Conservation (phyloP, 2,113 vertebrate species). For the Ceuthmochares aereus region DNA sequence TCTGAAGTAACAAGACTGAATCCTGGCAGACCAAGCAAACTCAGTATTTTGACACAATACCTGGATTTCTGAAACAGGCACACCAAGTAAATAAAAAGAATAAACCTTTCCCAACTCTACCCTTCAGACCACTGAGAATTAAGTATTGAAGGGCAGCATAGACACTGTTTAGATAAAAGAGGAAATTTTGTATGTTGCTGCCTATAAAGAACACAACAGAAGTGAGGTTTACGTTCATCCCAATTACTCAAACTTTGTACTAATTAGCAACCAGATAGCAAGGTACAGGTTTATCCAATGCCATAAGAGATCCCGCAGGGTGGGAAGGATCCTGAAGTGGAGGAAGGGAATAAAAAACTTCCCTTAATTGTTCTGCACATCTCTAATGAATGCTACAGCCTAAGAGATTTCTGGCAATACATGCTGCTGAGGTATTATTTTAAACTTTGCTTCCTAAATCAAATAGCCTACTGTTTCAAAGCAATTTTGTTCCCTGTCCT, state of each 20-base stretch:
- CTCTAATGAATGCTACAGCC: neutral
- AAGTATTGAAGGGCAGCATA: neutral
- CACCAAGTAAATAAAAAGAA: neutral
- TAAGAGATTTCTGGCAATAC: neutral
- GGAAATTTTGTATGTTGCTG: neutral
- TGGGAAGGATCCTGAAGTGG: neutral
- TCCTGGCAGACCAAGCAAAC: neutral
- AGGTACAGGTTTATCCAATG: neutral
- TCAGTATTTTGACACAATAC: neutral
- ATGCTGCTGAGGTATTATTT: slow-evolving; percentile 1
- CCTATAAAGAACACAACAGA: neutral
- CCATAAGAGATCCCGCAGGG: neutral
- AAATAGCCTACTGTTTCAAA: slow-evolving; percentile 47
- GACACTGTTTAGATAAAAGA: neutral
- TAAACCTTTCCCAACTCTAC: neutral
- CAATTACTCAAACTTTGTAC: neutral
- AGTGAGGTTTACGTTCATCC: neutral
- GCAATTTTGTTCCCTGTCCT: neutral
- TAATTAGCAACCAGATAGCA: neutral
- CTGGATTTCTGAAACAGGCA: neutral
- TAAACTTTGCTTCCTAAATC: slow-evolving; percentile 58
- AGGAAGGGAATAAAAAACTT: neutral
- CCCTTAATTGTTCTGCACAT: neutral
- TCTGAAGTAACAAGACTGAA: neutral
- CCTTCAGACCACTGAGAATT: neutral